Percentiles rank a stretch among this genome's conserved stretches.
These are phyloP conservation scores for Maccullochella peelii DNA, from an alignment of 2,113 vertebrate species.

Conservation along the genomic window DNA sequence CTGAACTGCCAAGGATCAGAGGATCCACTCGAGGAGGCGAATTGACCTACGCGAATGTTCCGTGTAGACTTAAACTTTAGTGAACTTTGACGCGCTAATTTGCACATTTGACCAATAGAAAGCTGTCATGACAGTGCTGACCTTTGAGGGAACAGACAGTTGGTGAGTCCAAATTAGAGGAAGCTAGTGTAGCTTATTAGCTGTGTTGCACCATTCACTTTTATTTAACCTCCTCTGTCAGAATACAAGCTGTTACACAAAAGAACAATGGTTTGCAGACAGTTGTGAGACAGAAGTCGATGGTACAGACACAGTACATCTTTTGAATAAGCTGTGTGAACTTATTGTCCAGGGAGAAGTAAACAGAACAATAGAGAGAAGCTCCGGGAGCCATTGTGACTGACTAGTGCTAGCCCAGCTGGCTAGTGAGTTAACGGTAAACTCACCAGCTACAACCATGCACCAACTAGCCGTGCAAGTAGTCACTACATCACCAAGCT, in stretches of 20 bases:
- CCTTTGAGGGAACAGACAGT: background rate
- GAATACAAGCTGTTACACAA: background rate
- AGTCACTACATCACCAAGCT: too few relatives aligned
- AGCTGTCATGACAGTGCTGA: background rate
- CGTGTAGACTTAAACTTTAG: fast-evolving
- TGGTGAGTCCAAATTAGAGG: too few relatives aligned
- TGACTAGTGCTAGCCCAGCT: too few relatives aligned
- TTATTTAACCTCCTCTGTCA: background rate
- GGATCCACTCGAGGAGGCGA: background rate
- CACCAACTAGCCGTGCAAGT: too few relatives aligned
- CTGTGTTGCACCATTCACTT: background rate
- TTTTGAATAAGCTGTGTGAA: too few relatives aligned
- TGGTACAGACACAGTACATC: background rate
- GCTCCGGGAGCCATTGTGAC: too few relatives aligned
- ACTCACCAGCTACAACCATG: too few relatives aligned
- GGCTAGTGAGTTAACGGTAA: too few relatives aligned
- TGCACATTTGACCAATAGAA: background rate
- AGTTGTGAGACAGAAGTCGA: too few relatives aligned
- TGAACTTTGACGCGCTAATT: background rate
- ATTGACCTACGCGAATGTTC: background rate
- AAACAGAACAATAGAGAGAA: too few relatives aligned
- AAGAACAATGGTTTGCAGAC: background rate
- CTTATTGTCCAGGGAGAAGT: too few relatives aligned
- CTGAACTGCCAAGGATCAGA: background rate
- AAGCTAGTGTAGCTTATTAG: background rate